phyloP scores from a whole-genome alignment of 2,113 vertebrate genomes.

The Gallinago jamesoni region DNA sequence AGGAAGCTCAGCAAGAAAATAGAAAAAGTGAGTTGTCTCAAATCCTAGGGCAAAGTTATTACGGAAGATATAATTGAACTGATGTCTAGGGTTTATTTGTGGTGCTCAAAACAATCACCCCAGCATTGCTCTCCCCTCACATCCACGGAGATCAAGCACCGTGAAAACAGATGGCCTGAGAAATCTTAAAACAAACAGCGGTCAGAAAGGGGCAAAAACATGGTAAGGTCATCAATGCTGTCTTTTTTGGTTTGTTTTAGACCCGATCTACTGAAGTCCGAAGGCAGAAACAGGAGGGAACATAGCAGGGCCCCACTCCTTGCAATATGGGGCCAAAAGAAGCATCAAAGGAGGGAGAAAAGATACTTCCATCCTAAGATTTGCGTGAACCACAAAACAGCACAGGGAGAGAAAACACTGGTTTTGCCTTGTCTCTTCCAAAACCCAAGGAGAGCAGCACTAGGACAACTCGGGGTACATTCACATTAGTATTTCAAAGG shows the following conservation, averaged over 20 bases:
- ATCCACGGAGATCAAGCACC: neutral
- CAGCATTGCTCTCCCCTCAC: neutral
- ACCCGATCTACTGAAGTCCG: neutral
- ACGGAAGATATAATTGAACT: neutral
- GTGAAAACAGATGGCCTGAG: neutral
- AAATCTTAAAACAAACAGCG: neutral
- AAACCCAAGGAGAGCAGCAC: neutral
- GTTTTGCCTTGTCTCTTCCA: neutral
- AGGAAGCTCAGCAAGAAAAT: neutral
- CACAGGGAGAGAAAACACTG: neutral
- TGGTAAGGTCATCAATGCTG: neutral
- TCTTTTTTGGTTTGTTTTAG: neutral
- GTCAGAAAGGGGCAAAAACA: neutral
- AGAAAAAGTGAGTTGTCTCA: neutral
- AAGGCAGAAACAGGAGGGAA: neutral
- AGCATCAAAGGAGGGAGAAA: neutral
- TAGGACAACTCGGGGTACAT: too few relatives aligned
- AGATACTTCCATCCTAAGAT: neutral
- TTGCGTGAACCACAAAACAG: neutral
- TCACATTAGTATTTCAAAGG: accelerated
- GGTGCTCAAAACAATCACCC: neutral
- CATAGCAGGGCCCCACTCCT: neutral
- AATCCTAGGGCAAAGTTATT: neutral
- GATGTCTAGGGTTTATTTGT: neutral
- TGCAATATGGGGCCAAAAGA: neutral